Percentiles rank a stretch among this genome's conserved stretches.
Evolutionary conservation across 2,888 invertebrate genomes (phyloP).

Genomic region (Chorisops tibialis): DNA sequence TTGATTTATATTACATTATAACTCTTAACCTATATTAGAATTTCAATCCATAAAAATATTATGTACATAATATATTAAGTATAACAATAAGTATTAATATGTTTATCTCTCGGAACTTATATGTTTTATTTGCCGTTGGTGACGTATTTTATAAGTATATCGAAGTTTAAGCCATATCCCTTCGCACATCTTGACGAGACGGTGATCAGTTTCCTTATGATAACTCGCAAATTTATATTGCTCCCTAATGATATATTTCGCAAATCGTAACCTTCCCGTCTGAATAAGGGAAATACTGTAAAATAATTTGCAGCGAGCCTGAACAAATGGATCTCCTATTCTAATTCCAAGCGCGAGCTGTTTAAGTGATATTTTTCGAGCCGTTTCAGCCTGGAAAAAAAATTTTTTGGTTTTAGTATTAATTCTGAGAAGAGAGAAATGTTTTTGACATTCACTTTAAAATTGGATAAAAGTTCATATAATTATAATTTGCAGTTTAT

Average conservation of each 20-base stretch:
- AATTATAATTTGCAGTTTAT: too few relatives aligned
- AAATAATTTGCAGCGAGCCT: constrained; percentile 81
- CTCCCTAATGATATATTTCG: constrained; percentile 60
- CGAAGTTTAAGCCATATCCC: constrained; percentile 83
- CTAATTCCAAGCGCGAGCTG: constrained; percentile 78
- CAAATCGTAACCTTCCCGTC: constrained; percentile 62
- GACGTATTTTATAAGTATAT: constrained; percentile 36
- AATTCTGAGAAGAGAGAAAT: too few relatives aligned
- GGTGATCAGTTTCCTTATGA: constrained; percentile 54
- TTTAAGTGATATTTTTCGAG: constrained; percentile 80
- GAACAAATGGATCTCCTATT: constrained; percentile 76
- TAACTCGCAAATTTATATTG: constrained; percentile 55
- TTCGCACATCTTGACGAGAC: constrained; percentile 75
- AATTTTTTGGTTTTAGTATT: too few relatives aligned
- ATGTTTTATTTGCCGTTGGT: too few relatives aligned
- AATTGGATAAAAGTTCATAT: too few relatives aligned
- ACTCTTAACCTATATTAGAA: too few relatives aligned
- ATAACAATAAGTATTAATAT: too few relatives aligned
- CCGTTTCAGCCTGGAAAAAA: constrained; percentile 71
- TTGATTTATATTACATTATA: too few relatives aligned
- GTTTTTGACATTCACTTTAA: too few relatives aligned
- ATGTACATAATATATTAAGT: too few relatives aligned
- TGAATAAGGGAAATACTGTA: constrained; percentile 86
- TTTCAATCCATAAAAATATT: too few relatives aligned
- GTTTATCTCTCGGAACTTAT: too few relatives aligned